Conservation (phyloP, 1,140 invertebrate species). For the Dysdera silvatica region DNA sequence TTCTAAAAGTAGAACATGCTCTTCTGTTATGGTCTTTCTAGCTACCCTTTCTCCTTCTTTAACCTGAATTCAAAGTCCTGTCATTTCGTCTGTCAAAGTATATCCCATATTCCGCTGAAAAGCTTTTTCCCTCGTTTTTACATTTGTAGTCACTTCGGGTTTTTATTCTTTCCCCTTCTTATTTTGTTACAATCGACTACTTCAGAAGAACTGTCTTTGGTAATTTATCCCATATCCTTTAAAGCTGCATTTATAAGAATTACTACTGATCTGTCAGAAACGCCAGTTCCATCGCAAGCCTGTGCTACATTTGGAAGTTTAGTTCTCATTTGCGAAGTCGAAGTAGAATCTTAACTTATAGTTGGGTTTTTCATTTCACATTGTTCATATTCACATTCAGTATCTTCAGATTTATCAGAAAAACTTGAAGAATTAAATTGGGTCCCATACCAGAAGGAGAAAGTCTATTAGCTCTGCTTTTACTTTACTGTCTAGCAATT, state of each 20-base stretch:
- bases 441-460: too few relatives aligned
- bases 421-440: too few relatives aligned
- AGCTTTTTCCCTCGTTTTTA: background rate
- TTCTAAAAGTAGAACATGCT: background rate
- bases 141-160: background rate
- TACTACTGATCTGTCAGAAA: background rate
- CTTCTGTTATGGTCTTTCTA: background rate
- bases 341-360: background rate
- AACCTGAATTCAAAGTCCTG: background rate
- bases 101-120: background rate
- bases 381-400: too few relatives aligned
- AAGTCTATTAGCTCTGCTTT: too few relatives aligned
- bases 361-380: too few relatives aligned
- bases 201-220: background rate
- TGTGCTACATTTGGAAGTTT: conserved; percentile 3
- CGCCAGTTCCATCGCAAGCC: background rate
- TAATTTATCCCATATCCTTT: background rate
- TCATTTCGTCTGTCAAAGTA: background rate
- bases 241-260: background rate
- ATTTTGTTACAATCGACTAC: background rate
- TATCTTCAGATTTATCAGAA: too few relatives aligned
- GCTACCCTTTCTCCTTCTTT: background rate
- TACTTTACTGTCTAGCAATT: too few relatives aligned
- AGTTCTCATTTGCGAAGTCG: background rate
- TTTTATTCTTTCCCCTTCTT: background rate